phyloP scores from a whole-genome alignment of 1,140 invertebrate genomes.

The Gonioctena quinquepunctata region DNA sequence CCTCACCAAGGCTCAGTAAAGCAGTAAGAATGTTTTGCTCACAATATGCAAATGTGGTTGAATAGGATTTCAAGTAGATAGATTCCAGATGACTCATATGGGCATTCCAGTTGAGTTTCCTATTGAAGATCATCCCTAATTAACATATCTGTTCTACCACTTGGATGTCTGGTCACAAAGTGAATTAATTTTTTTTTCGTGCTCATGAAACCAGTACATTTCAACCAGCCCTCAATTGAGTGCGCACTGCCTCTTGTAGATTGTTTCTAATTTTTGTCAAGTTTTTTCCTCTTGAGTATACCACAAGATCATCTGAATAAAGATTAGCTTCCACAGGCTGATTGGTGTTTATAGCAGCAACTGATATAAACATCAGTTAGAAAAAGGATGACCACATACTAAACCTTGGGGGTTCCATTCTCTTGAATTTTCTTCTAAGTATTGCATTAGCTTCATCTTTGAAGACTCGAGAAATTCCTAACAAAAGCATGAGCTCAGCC shows the following conservation, averaged over 20 bases:
- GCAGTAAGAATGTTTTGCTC: not conserved
- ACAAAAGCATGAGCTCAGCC: slow-evolving; percentile 10
- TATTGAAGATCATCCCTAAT: not conserved
- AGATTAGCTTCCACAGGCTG: not conserved
- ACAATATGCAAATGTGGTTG: not conserved
- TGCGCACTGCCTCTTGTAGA: too few relatives aligned
- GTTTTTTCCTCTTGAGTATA: not conserved
- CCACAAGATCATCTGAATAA: slow-evolving; percentile 18
- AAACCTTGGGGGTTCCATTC: slow-evolving; percentile 28
- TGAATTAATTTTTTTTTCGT: too few relatives aligned
- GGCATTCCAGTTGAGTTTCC: not conserved
- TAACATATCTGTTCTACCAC: not conserved
- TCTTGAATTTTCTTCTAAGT: not conserved
- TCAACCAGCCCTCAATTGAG: too few relatives aligned
- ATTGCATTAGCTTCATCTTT: not conserved
- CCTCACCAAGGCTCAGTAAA: not conserved
- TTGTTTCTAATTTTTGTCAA: too few relatives aligned
- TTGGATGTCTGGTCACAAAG: too few relatives aligned
- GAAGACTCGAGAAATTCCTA: slow-evolving; percentile 18
- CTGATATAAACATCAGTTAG: slow-evolving; percentile 20
- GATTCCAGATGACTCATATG: slow-evolving; percentile 1
- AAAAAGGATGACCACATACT: slow-evolving; percentile 16
- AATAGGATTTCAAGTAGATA: slow-evolving; percentile 1
- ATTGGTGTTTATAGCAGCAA: not conserved
- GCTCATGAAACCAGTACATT: too few relatives aligned